phyloP scores from a whole-genome alignment of 2,797 vertebrate species.

The Eidolon dupreanum region DNA sequence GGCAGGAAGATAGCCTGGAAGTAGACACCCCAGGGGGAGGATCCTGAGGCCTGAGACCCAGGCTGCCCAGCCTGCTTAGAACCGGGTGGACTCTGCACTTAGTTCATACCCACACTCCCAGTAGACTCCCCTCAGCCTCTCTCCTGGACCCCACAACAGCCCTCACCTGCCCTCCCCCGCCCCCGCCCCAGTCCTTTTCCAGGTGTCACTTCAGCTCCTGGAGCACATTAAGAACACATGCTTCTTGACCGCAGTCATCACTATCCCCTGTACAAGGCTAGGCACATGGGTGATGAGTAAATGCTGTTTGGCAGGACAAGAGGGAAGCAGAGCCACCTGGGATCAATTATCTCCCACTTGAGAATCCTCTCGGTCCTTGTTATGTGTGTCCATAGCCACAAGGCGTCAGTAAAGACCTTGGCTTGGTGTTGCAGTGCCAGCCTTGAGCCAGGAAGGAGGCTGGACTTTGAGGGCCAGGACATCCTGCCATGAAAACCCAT shows the following conservation, averaged over 20 bases:
- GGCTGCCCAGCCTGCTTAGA: not conserved
- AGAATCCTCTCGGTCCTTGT: not conserved
- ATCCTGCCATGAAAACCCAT: not conserved
- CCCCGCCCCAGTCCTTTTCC: not conserved
- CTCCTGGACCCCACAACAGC: not conserved
- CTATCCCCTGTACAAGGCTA: not conserved
- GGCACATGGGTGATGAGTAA: not conserved
- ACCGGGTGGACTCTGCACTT: not conserved
- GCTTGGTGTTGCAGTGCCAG: not conserved
- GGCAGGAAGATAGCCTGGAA: not conserved
- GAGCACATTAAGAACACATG: not conserved
- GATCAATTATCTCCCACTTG: not conserved
- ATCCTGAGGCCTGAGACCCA: not conserved
- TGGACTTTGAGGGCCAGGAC: not conserved
- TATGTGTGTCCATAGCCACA: slow-evolving; percentile 46
- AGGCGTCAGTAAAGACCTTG: slow-evolving; percentile 65
- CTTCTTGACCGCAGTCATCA: not conserved
- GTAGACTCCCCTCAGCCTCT: not conserved
- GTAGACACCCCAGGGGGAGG: not conserved
- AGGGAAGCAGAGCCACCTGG: not conserved
- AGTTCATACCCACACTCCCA: not conserved
- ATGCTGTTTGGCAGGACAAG: not conserved
- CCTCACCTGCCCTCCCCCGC: no score
- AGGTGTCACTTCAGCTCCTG: not conserved
- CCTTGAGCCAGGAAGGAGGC: not conserved